Base-by-base conservation (phyloP, 2,113 vertebrate species). In the Gavialis gangeticus region DNA sequence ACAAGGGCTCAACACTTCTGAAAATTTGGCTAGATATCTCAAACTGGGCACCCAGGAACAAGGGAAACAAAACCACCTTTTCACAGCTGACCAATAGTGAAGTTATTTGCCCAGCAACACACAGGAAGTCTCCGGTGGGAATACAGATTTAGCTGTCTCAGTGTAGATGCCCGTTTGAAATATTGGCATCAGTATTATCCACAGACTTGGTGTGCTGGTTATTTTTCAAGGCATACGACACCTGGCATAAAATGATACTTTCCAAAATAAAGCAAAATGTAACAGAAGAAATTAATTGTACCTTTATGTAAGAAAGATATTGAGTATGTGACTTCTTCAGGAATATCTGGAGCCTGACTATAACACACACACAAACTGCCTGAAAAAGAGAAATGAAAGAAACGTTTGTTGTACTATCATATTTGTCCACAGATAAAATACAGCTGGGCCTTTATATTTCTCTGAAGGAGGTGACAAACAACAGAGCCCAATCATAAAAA, bases 331-430 rank as follows among this genome's bases (percentile, higher is more conserved):
- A 98, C 80, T 91, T 99, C 98, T 67, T 97, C 96, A 84, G 93
- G 91, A 89, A 91, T 96, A 80, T 87, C 88, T 55, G 96, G 88
- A 54, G 97, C 96, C 3, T 97, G 98, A 94, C 98, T 98, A 94
- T 97, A 99, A 98, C 99, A 99, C 30, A 99, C 96, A 95, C 98
- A 99, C 93, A 99, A 97, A 89, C 99, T 98, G 94, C 99, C 99
- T 99, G 93, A 90, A 96, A 95, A 73, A 92, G 86, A 87, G 91
- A 89, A 93, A 63, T 27, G 22, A 80, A 87, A 88, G 46, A 3
- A 90, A 88, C 81, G 76, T 46, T n/a, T 75, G 5, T 46, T 73
- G 21, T 46, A 34, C 46, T 73, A 73, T 73, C 34, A 69, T 88
- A 94, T 62, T 87, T 76, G 17, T 60, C 27, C 12, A 37, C 19